phyloP scores from a whole-genome alignment of 2,797 vertebrate species.

The Enteromius afrohamiltoni region DNA sequence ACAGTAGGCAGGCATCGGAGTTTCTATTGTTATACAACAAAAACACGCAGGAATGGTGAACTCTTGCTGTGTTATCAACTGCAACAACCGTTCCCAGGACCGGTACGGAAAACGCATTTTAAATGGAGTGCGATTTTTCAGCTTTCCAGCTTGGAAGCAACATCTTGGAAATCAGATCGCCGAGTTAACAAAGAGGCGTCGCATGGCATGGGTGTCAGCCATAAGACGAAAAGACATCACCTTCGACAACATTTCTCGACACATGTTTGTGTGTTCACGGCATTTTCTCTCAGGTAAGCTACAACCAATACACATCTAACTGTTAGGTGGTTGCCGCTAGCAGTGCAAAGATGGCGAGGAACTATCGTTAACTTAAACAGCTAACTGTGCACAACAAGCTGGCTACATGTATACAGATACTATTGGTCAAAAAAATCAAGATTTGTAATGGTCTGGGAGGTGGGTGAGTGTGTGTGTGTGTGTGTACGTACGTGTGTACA shows the following conservation, averaged over 20 bases:
- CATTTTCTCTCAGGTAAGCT: constrained; percentile 4
- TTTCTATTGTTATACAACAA: background rate
- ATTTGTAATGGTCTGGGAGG: background rate
- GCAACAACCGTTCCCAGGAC: background rate
- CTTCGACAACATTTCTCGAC: background rate
- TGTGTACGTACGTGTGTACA: too few species aligned
- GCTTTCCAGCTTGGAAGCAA: constrained; percentile 9
- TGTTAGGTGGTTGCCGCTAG: background rate
- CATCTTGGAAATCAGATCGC: background rate
- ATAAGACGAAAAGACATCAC: background rate
- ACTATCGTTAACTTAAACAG: too few species aligned
- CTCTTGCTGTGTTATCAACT: constrained; percentile 1
- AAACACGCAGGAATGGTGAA: constrained; percentile 14
- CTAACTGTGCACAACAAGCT: background rate
- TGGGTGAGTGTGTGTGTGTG: too few species aligned
- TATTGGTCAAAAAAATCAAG: background rate
- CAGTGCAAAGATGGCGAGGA: background rate
- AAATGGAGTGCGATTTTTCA: background rate
- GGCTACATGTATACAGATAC: background rate
- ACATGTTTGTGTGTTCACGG: constrained; percentile 7
- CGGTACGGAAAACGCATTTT: background rate
- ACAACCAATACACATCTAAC: background rate
- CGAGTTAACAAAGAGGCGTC: background rate
- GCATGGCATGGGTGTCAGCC: background rate
- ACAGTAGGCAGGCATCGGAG: background rate